Base-by-base conservation (phyloP, 2,113 vertebrate genomes). In the Melanocharis versteri region DNA sequence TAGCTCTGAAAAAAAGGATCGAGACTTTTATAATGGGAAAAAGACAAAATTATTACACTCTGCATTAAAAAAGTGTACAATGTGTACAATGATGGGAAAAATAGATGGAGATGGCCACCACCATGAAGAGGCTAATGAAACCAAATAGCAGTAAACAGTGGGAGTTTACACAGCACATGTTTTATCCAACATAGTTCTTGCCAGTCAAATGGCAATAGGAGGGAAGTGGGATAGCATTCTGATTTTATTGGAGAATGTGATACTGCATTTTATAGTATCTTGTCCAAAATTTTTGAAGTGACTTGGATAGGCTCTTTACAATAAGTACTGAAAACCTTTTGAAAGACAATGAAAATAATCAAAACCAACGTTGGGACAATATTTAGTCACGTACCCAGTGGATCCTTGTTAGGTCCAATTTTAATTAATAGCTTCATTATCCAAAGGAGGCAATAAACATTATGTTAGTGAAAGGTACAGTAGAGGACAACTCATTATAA, bases 361-460 rank as follows among this genome's bases (percentile, higher is more conserved):
- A 80, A 86, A 84, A 4, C 28, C 22, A 83, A 45, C 30, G 1
- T 20, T 75, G 31, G 54, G 86, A 50, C 50, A 72, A 80, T 92
- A 58, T 72, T 93, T 96, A 85, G 45, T 76, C 66, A 42, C 48
- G 58, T 66, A 62, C 53, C 39, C 80, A 71, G 44, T 78, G 83
- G 44, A 77, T 93, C 39, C 54, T 81, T 73, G 62, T 80, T 87
- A 86, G 68, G 44, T 58, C 70, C 3, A 78, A 51, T 78, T 96
- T 89, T 83, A 90, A 89, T 92, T 89, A 92, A 93, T 90, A 77
- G 50, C 23, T 92, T 93, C 21, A 66, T 92, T 93, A 91, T 86
- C 53, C 77, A 83, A 89, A 96, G 37, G 48, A 94, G 73, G 69
- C 44, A 95, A 85, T 93, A 95, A 92, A 87, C 22, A 82, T 75